phyloP scores from a whole-genome alignment of 1,140 invertebrate species.

The Drosophila sp. region DNA sequence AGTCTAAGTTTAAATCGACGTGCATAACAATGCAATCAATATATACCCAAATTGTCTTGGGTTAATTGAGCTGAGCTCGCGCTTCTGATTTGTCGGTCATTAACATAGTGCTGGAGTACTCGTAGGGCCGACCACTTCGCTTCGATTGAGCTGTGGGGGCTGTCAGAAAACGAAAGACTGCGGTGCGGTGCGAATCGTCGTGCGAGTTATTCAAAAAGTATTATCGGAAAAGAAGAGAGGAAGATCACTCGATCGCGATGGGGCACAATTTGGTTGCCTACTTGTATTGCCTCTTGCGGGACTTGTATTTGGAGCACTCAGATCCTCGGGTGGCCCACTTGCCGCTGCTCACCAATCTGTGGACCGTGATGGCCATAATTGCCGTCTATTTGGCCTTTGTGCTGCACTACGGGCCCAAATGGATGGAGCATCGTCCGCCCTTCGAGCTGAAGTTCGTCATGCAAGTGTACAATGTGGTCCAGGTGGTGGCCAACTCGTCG shows the following conservation, averaged over 20 bases:
- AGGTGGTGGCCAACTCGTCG: slow-evolving; percentile 88
- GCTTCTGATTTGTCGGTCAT: slow-evolving; percentile 69
- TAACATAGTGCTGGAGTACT: slow-evolving; percentile 45
- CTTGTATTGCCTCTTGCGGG: slow-evolving; percentile 44
- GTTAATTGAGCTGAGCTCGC: slow-evolving; percentile 44
- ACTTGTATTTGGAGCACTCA: slow-evolving; percentile 57
- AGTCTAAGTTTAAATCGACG: background rate
- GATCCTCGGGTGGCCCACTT: slow-evolving; percentile 70
- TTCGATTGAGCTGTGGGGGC: too few relatives aligned
- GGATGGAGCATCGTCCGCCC: slow-evolving; percentile 90
- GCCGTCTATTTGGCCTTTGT: slow-evolving; percentile 87
- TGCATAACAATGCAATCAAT: background rate
- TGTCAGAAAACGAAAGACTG: slow-evolving; percentile 51
- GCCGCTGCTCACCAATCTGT: slow-evolving; percentile 84
- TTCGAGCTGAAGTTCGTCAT: slow-evolving; percentile 88
- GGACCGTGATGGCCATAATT: slow-evolving; percentile 84
- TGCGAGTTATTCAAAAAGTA: background rate
- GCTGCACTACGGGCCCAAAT: slow-evolving; percentile 85
- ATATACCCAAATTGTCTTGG: slow-evolving; percentile 31
- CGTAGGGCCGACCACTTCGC: too few relatives aligned
- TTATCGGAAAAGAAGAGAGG: background rate
- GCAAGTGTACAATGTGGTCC: slow-evolving; percentile 90
- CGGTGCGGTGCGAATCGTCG: slow-evolving; percentile 34
- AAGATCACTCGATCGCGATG: slow-evolving; percentile 31
- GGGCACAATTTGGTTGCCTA: slow-evolving; percentile 54